A percentile compares a stretch with the other conserved stretches of the same genome.
Conservation (phyloP, 1,140 invertebrate species). For the Pseudachorutes palmiensis region DNA sequence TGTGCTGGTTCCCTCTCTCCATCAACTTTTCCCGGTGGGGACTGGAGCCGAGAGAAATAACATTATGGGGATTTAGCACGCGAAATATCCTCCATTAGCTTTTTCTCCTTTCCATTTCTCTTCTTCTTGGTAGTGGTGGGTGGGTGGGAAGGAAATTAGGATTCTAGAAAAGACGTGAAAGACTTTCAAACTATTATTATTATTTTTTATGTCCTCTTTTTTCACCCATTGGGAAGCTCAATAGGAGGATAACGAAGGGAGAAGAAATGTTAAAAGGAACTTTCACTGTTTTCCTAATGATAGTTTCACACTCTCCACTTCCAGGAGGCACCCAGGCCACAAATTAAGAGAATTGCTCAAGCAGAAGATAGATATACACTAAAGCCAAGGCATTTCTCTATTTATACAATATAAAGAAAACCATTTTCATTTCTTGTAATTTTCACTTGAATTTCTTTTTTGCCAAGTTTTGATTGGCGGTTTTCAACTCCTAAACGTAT, state of each 20-base stretch:
- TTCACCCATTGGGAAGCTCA: neutral
- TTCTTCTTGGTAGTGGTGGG: neutral
- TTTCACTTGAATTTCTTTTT: too few relatives aligned
- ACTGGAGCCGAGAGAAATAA: slow-evolving; percentile 18
- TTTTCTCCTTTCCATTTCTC: neutral
- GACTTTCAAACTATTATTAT: neutral
- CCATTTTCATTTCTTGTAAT: too few relatives aligned
- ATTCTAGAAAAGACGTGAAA: neutral
- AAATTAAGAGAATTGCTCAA: too few relatives aligned
- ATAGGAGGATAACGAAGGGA: slow-evolving; percentile 2
- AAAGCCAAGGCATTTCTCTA: too few relatives aligned
- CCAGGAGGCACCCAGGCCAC: too few relatives aligned
- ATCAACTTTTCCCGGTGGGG: slow-evolving; percentile 16
- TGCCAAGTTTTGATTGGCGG: too few relatives aligned
- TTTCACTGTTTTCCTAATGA: neutral
- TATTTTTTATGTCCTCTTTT: neutral
- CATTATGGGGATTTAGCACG: slow-evolving; percentile 33
- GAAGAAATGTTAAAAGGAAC: neutral
- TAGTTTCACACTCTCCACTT: neutral
- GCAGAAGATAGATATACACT: too few relatives aligned
- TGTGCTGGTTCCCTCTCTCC: slow-evolving; percentile 7
- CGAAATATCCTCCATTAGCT: slow-evolving; percentile 16
- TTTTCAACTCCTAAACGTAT: too few relatives aligned
- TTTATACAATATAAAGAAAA: too few relatives aligned
- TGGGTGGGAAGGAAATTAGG: neutral